Base-by-base conservation (phyloP, 2,113 vertebrate genomes). In the Aramus guarauna region DNA sequence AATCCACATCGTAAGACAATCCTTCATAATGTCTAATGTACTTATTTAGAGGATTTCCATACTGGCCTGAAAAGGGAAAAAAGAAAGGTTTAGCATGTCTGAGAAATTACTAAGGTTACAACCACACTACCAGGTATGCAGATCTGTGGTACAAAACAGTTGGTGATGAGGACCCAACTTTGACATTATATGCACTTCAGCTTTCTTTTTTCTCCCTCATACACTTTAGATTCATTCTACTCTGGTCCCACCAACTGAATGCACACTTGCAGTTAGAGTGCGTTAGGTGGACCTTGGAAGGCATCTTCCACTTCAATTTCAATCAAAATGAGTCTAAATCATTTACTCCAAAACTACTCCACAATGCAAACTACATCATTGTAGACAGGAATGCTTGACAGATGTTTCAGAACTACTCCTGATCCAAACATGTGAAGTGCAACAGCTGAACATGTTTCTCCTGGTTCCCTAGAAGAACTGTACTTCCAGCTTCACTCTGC, bases 11-110 rank as follows among this genome's bases (percentile, higher is more conserved):
- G 3, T 99, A 99, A 43, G 99, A 99, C 82, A 99, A 98, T 88
- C 99, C 99, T 98, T 99, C 99, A 98, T 99, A 99, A 98, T 99
- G 99, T 75, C 96, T 98, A 95, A 99, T 99, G 92, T 99, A 99
- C 95, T 99, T 99, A 98, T 98, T 99, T 86, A 99, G 97, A 79
- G 97, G 98, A 71, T 98, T 99, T 96, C 98, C 98, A 96, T 98
- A 99, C 59, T 99, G 99, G 97, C 99, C 99, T 99, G 98, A 73
- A 96, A 97, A 98, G 73, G 98, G 95, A 85, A 53, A 97, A 15
- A 50, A 26, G 15, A 9, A 75, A 76, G 36, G 10, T n/a, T 92
- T 69, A 71, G 17, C 11, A 47, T 12, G 27, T 27, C 36, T 36
- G 29, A 68, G 76, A 87, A 88, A 78, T 36, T 29, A 79, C 9